Base-by-base conservation (phyloP, 2,797 vertebrate genomes). In the Oreochromis grahami region DNA sequence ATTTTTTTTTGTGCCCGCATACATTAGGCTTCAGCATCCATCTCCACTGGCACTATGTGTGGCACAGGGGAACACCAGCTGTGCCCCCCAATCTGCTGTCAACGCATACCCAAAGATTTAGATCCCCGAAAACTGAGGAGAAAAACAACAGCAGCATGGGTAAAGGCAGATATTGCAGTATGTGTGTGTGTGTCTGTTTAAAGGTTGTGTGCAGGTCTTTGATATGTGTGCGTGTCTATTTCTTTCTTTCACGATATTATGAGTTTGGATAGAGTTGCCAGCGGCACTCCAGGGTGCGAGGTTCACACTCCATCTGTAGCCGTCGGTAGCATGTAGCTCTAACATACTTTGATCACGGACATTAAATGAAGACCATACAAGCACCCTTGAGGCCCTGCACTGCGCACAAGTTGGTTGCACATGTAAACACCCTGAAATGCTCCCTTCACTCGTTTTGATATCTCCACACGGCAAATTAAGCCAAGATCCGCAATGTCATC, bases 21-120 rank as follows among this genome's bases (percentile, higher is more conserved):
- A 92, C 88, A 95, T 95, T 91, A 94, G 52, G 79, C 89, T 52
- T 84, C 88, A 83, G 81, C 90, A 87, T 89, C 87, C 87, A 81
- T 92, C 83, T 92, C 89, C 81, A 79, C 86, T 91, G 92, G 91
- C 86, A 86, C 88, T 60, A 45, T 65, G 81, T 51, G 86, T 86
- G 85, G 90, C 92, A 88, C 86, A 53, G 52, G 84, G 91, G 87
- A 89, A 90, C 88, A 84, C 93, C 95, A 95, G 94, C 94, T 96
- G 94, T 93, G 91, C 50, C 83, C 93, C 87, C 86, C 89, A 91
- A 93, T 95, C 94, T 95, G 94, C 90, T 89, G 74, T 29, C 0
- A 56, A 79, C 81, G 88, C 77, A 56, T 63, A 78, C 72, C 86
- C 85, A 51, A 88, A 63, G 77, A 82, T 84, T 90, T 65, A 87